Evolutionary conservation across 1,140 invertebrate species (phyloP).

Genomic region (Triops cancriformis): DNA sequence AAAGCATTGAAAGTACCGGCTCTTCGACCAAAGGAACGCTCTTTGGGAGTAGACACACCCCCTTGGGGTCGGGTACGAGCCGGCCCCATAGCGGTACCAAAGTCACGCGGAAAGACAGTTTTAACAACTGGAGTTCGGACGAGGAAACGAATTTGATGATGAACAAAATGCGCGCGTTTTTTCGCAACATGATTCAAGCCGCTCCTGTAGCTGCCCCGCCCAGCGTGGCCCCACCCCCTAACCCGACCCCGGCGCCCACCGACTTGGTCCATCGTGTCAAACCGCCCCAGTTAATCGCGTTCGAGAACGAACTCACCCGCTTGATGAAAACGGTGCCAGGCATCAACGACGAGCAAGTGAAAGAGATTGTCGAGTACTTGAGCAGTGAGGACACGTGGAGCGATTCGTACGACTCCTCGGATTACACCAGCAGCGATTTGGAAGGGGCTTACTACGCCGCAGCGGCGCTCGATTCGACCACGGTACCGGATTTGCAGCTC

Average conservation of each 20-base stretch:
- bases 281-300: slow-evolving; percentile 73
- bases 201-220: slow-evolving; percentile 48
- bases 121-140: slow-evolving; percentile 87
- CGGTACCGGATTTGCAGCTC: slow-evolving; percentile 33
- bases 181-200: slow-evolving; percentile 67
- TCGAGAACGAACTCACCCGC: slow-evolving; percentile 76
- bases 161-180: slow-evolving; percentile 84
- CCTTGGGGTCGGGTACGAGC: neutral
- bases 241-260: neutral
- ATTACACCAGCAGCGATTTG: slow-evolving; percentile 79
- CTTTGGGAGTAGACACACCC: neutral
- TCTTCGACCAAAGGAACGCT: slow-evolving; percentile 21
- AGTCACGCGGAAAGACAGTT: slow-evolving; percentile 72
- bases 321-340: slow-evolving; percentile 87
- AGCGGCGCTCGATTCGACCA: slow-evolving; percentile 23
- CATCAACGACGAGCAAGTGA: slow-evolving; percentile 77
- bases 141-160: slow-evolving; percentile 91
- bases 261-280: slow-evolving; percentile 43
- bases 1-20: slow-evolving; percentile 24
- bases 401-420: slow-evolving; percentile 81
- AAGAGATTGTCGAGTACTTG: slow-evolving; percentile 77
- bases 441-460: slow-evolving; percentile 51
- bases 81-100: slow-evolving; percentile 38
- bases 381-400: slow-evolving; percentile 82
- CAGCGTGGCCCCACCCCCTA: neutral